A percentile compares a stretch with the other conserved stretches of the same genome.
phyloP scores from a whole-genome alignment of 2,797 vertebrate genomes.

The Fistularia tabacaria region DNA sequence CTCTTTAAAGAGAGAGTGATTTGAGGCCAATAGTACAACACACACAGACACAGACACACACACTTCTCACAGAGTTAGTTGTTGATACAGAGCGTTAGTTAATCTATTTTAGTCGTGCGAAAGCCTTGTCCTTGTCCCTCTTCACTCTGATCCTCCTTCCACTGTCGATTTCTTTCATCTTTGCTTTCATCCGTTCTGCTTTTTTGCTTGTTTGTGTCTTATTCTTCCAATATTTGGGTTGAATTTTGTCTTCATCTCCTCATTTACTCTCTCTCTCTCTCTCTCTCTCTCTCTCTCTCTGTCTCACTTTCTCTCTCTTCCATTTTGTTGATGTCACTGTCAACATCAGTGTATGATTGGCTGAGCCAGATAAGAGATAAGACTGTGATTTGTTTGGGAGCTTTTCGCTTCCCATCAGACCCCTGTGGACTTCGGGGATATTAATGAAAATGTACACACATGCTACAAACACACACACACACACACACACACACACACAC shows the following conservation, averaged over 20 bases:
- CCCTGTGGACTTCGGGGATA: slow-evolving; percentile 24
- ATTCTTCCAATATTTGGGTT: no score
- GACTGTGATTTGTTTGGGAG: slow-evolving; percentile 45
- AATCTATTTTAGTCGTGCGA: slow-evolving; percentile 61
- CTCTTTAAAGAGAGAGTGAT: slow-evolving; percentile 49
- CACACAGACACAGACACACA: slow-evolving; percentile 13
- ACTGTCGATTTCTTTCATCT: slow-evolving; percentile 49
- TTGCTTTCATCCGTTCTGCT: slow-evolving; percentile 9
- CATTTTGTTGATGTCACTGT: slow-evolving; percentile 46
- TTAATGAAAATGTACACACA: slow-evolving; percentile 34
- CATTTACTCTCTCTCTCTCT: slow-evolving; percentile 1
- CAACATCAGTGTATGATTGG: slow-evolving; percentile 58
- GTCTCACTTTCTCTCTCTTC: slow-evolving; percentile 1
- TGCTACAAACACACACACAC: slow-evolving; percentile 14
- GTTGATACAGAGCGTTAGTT: slow-evolving; percentile 54
- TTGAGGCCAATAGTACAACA: slow-evolving; percentile 31
- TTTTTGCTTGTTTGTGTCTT: slow-evolving; percentile 1
- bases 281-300: slow-evolving; percentile 9
- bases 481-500: slow-evolving; percentile 6
- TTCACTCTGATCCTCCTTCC: slow-evolving; percentile 41
- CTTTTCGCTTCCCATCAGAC: slow-evolving; percentile 36
- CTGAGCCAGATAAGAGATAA: slow-evolving; percentile 49
- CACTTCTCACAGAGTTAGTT: slow-evolving; percentile 22
- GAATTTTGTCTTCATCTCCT: slow-evolving; percentile 1
- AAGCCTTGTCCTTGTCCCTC: slow-evolving; percentile 36